Evolutionary conservation across 2,113 vertebrate genomes (phyloP).

Genomic region (Sturnira hondurensis): DNA sequence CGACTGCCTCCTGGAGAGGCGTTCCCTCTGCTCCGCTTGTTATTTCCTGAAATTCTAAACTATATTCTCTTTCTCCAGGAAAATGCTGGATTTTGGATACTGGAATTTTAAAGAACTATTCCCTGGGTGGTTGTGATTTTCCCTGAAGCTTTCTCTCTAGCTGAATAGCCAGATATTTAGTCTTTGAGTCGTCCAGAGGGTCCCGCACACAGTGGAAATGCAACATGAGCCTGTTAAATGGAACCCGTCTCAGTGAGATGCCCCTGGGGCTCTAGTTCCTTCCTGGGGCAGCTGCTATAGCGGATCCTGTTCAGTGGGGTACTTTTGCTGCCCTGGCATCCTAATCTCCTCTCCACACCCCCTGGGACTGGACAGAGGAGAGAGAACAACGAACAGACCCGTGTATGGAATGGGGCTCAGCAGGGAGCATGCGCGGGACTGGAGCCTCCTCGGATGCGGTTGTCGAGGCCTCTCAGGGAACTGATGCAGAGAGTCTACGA

Average conservation of each 20-base stretch:
- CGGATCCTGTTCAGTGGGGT: not conserved
- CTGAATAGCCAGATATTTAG: not conserved
- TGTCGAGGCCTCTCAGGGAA: not conserved
- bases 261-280: not conserved
- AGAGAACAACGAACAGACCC: not conserved
- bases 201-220: not conserved
- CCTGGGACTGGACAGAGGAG: not conserved
- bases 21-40: not conserved
- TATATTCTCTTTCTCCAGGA: conserved; percentile 17
- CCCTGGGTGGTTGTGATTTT: not conserved
- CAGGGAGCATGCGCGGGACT: not conserved
- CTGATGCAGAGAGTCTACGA: not conserved
- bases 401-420: not conserved
- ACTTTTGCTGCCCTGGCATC: not conserved
- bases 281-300: not conserved
- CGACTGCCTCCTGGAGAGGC: not conserved
- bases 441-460: not conserved
- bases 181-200: not conserved
- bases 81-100: not conserved
- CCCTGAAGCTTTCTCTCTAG: not conserved
- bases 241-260: not conserved
- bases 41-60: conserved; percentile 31
- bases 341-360: not conserved
- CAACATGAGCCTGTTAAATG: not conserved
- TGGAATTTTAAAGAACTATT: conserved; percentile 1